phyloP scores from a whole-genome alignment of 2,797 vertebrate genomes.

The Malacoctenus gilli region DNA sequence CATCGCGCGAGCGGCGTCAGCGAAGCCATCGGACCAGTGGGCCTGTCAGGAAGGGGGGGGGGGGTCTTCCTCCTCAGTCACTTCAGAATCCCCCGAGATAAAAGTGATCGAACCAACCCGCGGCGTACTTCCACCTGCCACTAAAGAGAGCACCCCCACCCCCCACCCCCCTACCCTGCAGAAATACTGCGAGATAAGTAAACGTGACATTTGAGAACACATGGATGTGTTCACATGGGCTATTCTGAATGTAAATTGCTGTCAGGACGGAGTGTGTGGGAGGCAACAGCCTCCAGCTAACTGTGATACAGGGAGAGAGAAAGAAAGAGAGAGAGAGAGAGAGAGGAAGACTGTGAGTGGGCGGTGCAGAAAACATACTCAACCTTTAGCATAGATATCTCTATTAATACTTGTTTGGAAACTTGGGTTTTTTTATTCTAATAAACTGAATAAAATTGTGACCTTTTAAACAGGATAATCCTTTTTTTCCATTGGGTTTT shows the following conservation, averaged over 20 bases:
- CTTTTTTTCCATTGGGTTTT: background rate
- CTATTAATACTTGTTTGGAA: slow-evolving; percentile 62
- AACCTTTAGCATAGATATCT: slow-evolving; percentile 66
- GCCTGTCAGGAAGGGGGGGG: slow-evolving; percentile 6
- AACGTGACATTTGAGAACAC: slow-evolving; percentile 54
- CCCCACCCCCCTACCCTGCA: too few relatives aligned
- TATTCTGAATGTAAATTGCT: slow-evolving; percentile 80
- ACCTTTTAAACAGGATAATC: slow-evolving; percentile 10
- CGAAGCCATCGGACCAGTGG: slow-evolving; percentile 14
- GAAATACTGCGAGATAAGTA: slow-evolving; percentile 36
- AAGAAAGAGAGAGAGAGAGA: slow-evolving; percentile 70
- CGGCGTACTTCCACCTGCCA: slow-evolving; percentile 12
- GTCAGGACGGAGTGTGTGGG: slow-evolving; percentile 79
- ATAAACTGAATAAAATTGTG: slow-evolving; percentile 19
- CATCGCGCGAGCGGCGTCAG: too few relatives aligned
- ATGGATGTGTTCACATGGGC: slow-evolving; percentile 62
- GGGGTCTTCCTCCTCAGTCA: slow-evolving; percentile 12
- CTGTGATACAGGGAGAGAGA: slow-evolving; percentile 72
- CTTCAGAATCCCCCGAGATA: slow-evolving; percentile 4
- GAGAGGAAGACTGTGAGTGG: slow-evolving; percentile 74
- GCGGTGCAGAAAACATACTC: slow-evolving; percentile 74
- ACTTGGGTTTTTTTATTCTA: slow-evolving; percentile 29
- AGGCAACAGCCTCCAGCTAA: slow-evolving; percentile 78
- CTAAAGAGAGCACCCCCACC: slow-evolving; percentile 31
- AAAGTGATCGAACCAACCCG: slow-evolving; percentile 19